A percentile compares a stretch with the other conserved stretches of the same genome.
These are phyloP conservation scores for Spodoptera littoralis DNA, from an alignment of 2,888 invertebrate species.

Conservation along the genomic window DNA sequence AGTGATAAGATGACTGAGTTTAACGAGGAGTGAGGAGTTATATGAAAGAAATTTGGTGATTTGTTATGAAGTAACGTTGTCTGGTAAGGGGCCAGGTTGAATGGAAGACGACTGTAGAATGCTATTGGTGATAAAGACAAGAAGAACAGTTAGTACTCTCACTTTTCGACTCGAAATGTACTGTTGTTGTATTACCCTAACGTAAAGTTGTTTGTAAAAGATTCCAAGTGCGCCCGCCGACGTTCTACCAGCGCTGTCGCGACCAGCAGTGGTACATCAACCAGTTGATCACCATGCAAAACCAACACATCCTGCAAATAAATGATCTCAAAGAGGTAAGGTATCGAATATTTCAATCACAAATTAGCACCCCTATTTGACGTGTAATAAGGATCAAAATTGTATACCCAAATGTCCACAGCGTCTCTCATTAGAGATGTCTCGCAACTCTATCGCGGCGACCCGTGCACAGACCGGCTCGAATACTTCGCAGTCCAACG, in stretches of 20 bases:
- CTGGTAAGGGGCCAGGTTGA: too few relatives aligned
- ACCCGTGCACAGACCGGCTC: slow-evolving; percentile 71
- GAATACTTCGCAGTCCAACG: slow-evolving; percentile 53
- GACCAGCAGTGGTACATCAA: slow-evolving; percentile 98
- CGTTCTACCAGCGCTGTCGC: slow-evolving; percentile 97
- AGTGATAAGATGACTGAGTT: not conserved
- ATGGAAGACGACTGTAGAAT: too few relatives aligned
- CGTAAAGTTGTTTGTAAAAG: slow-evolving; percentile 72
- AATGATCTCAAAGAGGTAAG: slow-evolving; percentile 94
- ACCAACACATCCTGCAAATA: slow-evolving; percentile 94
- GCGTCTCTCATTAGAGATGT: slow-evolving; percentile 91
- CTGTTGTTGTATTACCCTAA: too few relatives aligned
- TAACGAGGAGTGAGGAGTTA: too few relatives aligned
- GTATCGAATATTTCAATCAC: slow-evolving; percentile 35
- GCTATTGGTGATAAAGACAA: too few relatives aligned
- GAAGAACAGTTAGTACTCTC: too few relatives aligned
- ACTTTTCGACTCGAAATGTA: too few relatives aligned
- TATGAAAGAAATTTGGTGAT: too few relatives aligned
- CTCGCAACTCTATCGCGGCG: slow-evolving; percentile 90
- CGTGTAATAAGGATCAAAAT: not conserved
- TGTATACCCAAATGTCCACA: slow-evolving; percentile 60
- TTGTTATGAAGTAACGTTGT: too few relatives aligned
- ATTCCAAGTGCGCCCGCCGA: slow-evolving; percentile 97
- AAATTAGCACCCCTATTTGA: not conserved
- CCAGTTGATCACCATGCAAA: slow-evolving; percentile 94